phyloP scores from a whole-genome alignment of 2,888 invertebrate genomes.

The Leptinotarsa juncta region DNA sequence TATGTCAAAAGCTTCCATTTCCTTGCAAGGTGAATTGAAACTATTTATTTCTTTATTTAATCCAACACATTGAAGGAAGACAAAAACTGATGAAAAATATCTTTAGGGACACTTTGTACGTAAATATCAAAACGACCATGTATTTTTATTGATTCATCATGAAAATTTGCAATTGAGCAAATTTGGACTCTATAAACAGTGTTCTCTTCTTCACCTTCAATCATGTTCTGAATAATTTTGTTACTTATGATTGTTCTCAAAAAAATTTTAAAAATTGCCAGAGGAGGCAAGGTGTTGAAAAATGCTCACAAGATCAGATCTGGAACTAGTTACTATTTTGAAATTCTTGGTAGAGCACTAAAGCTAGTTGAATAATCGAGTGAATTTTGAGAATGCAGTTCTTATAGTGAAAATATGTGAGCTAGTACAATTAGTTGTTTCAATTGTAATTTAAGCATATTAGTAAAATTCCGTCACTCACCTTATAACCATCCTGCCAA shows the following conservation, averaged over 20 bases:
- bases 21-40: too few species aligned
- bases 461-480: slow-evolving; percentile 44
- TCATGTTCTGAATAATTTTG: not conserved
- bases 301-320: not conserved
- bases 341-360: not conserved
- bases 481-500: slow-evolving; percentile 52
- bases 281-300: not conserved
- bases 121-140: too few species aligned
- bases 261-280: not conserved
- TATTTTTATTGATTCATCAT: too few species aligned
- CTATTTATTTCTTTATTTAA: too few species aligned
- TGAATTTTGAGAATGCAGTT: not conserved
- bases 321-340: not conserved
- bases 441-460: slow-evolving; percentile 13
- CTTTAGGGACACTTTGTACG: too few species aligned
- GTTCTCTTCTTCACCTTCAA: not conserved
- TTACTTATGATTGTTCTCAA: not conserved
- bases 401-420: not conserved
- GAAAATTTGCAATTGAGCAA: too few species aligned
- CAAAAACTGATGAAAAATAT: too few species aligned
- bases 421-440: slow-evolving; percentile 14
- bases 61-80: too few species aligned
- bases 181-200: too few species aligned
- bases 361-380: not conserved
- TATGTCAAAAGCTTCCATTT: too few species aligned